Evolutionary conservation across 2,113 vertebrate species (phyloP), one percentile per base, ranked within the genome.

Genomic region (Bubo bubo): DNA sequence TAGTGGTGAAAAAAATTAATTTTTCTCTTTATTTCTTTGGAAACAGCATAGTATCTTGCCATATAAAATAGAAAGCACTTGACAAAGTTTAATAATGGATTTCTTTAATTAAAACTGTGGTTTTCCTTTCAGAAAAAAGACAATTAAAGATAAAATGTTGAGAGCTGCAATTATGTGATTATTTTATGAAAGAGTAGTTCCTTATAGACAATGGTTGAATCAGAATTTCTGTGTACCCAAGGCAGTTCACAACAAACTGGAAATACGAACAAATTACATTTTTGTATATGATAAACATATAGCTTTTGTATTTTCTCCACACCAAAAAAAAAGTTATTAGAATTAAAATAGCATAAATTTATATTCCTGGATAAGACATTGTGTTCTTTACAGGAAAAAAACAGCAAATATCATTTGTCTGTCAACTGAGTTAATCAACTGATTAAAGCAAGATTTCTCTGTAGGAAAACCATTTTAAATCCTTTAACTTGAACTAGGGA

Each of bases 1-100:
- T 93, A 97, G 95, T 82, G 49, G 80, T 98, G 92, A 97, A 98
- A 98, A 88, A 96, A 79, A 47, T 91, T 67, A 92, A 67, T 86
- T 93, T 63, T 91, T 82, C 32, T 88, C 59, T 93, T 92, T 81
- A 74, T 95, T 93, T 95, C 68, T 95, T 96, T 75, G 60, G 79
- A 97, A 97, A 95, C 27, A 95, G 81, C 30, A 72, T 76, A 79
- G 32, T 32, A 86, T 84, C 68, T 94, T 97, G 59, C 43, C 59
- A 91, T 55, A 49, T 39, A 84, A 96, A 96, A 94, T 34, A 96
- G 53, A 97, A 97, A 97, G 49, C 62, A 97, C 41, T 70, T 96
- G 95, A 97, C 50, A 96, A 75, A 4, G 9, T 93, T 91, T 95
- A 96, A 94, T 96, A 97, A 97, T 95, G 43, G 27, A 5, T 90